Evolutionary conservation across 2,888 invertebrate species (phyloP).

Genomic region (Volucella inanis): DNA sequence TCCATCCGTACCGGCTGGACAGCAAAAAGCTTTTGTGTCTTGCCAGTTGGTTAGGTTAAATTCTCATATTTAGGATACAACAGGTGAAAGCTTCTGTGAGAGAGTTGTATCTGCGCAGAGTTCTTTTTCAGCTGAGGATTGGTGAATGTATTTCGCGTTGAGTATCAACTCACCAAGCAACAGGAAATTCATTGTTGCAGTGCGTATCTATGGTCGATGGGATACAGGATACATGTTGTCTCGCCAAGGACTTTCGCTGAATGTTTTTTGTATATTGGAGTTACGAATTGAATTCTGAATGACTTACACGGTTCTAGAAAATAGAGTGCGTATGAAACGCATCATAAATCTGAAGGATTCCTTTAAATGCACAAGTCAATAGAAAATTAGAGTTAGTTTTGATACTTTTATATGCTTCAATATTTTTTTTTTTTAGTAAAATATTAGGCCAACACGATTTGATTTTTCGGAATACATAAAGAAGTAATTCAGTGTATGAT

Average conservation of each 20-base stretch:
- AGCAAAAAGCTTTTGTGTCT: constrained; percentile 12
- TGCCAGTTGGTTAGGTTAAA: background rate
- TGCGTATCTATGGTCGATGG: background rate
- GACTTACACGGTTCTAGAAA: background rate
- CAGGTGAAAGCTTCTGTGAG: constrained; percentile 54
- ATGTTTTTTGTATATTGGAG: too few relatives aligned
- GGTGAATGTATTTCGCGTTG: constrained; percentile 26
- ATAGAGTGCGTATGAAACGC: too few relatives aligned
- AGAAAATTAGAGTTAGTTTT: background rate
- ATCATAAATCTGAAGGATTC: too few relatives aligned
- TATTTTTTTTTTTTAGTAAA: too few relatives aligned
- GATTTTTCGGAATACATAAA: too few relatives aligned
- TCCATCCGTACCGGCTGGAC: background rate
- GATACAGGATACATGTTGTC: constrained; percentile 6
- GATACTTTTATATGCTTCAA: background rate
- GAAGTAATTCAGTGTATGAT: too few relatives aligned
- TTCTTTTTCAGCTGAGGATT: constrained; percentile 44
- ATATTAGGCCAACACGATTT: too few relatives aligned
- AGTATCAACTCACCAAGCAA: constrained; percentile 11
- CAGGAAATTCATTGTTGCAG: constrained; percentile 8
- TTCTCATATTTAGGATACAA: constrained; percentile 21
- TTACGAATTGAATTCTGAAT: background rate
- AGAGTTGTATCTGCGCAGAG: constrained; percentile 53
- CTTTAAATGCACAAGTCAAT: too few relatives aligned
- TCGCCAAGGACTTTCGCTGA: constrained; percentile 1